These are phyloP conservation scores for Sabellastarte sp. DNA, from an alignment of 2,888 invertebrate species.

Conservation along the genomic window DNA sequence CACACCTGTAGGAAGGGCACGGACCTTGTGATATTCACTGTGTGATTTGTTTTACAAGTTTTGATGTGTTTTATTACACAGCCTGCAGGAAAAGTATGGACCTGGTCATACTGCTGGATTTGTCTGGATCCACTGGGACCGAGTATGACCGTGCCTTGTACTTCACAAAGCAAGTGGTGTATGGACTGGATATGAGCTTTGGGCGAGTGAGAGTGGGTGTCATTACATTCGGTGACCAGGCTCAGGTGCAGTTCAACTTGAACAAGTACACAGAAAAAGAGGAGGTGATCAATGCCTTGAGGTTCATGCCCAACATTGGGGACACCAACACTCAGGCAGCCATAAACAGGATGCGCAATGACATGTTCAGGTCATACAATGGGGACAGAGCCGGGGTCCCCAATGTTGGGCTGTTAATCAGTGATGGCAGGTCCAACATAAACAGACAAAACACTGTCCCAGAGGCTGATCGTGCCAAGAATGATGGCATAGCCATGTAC, in stretches of 20 bases:
- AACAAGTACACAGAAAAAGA: conserved; percentile 21
- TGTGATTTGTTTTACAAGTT: too few species aligned
- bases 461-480: not conserved
- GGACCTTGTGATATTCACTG: too few species aligned
- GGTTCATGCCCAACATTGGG: conserved; percentile 12
- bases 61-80: conserved; percentile 12
- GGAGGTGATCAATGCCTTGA: conserved; percentile 13
- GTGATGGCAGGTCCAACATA: conserved; percentile 17
- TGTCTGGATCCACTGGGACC: conserved; percentile 41
- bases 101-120: conserved; percentile 44
- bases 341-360: conserved; percentile 8
- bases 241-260: conserved; percentile 47
- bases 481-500: conserved; percentile 21
- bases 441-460: conserved; percentile 1
- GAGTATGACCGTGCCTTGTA: conserved; percentile 28
- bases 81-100: conserved; percentile 23
- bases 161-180: conserved; percentile 51
- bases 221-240: conserved; percentile 53
- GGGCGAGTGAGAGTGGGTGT: conserved; percentile 51
- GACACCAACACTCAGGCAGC: conserved; percentile 25
- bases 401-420: conserved; percentile 14
- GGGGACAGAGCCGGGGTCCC: conserved; percentile 18
- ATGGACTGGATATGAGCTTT: conserved; percentile 48
- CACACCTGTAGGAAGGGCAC: too few species aligned
- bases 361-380: conserved; percentile 10